Base-by-base conservation (phyloP, 2,113 vertebrate species). In the Alethe castanea region DNA sequence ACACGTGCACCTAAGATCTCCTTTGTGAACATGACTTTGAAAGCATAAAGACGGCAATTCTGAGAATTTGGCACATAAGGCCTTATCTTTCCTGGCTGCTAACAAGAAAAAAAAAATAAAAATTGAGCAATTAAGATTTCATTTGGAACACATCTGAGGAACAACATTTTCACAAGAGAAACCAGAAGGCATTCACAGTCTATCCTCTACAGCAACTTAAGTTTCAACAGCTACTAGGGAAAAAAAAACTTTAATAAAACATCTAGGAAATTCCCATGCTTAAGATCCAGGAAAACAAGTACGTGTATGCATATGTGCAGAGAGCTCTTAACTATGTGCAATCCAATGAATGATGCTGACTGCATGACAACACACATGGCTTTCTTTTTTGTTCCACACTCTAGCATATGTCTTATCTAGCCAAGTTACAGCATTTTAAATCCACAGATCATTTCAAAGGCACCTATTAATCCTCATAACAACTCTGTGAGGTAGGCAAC, bases 281-380 rank as follows among this genome's bases (percentile, higher is more conserved):
- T 25, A 81, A 92, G 53, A 93, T 56, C 67, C 79, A 92, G 71
- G 79, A 93, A 80, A 85, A 94, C n/a, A 87, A 76, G 42, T 73
- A 59, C 5, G 48, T 66, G 11, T 88, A 61, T 31, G 72, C 72
- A 54, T 11, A 57, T 5, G 10, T 74, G 90, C 69, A 88, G 76
- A 70, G 35, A 83, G 44, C 18, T 92, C 31, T 4, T n/a, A 83
- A 53, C 60, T 88, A 17, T 36, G 45, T 85, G 85, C 62, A 82
- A 42, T 20, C 73, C 26, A 29, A 57, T 14, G n/a, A 72, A 65
- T 19, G 47, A 40, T 42, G 50, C 83, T 19, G n/a, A 65, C 14
- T 77, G 87, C 81, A 91, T 70, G 89, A 94, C 78, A 88, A 66
- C 8, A 72, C 66, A 65, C 45, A 48, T 35, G 76, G 66, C 65